Base-by-base conservation (phyloP, 2,888 invertebrate genomes). In the Mesorhabditis belari region DNA sequence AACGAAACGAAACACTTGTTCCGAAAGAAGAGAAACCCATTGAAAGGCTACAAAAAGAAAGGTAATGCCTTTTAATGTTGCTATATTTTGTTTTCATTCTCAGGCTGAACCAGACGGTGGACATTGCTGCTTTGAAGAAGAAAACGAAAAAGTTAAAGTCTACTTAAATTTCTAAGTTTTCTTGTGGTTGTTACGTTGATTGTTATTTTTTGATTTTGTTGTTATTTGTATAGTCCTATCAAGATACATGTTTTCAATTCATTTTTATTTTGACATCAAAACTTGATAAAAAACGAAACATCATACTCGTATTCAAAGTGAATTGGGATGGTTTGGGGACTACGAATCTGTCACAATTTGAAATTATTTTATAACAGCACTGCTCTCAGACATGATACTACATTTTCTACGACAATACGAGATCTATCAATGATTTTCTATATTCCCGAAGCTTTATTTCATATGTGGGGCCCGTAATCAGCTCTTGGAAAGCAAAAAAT, bases 51-150 rank as follows among this genome's bases (percentile, higher is more conserved):
- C 65, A 64, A 57, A 71, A 72, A 55, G 52, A 69, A 19, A 21
- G 23, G 5, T 64, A 51, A n/a, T n/a, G n/a, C n/a, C n/a, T n/a
- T n/a, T n/a, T n/a, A n/a, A n/a, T n/a, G n/a, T n/a, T n/a, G n/a
- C n/a, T n/a, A n/a, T n/a, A n/a, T n/a, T n/a, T n/a, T n/a, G n/a
- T n/a, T n/a, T n/a, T n/a, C n/a, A n/a, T n/a, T n/a, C n/a, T n/a
- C n/a, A n/a, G n/a, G n/a, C n/a, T 23, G 23, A 64, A 64, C 19
- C 54, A 58, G n/a, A 57, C 63, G 6, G 62, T 73, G n/a, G 71
- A 74, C 62, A 12, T 73, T 55, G 69, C 70, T 28, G 69, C 68
- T 35, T 49, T 74, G 62, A 74, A 73, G 59, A 65, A 62, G 55
- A 73, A 72, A 57, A 67, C 60, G n/a, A 74, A 74, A 44, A 67